phyloP scores from a whole-genome alignment of 1,140 invertebrate species.

The Heterodera schachtii region DNA sequence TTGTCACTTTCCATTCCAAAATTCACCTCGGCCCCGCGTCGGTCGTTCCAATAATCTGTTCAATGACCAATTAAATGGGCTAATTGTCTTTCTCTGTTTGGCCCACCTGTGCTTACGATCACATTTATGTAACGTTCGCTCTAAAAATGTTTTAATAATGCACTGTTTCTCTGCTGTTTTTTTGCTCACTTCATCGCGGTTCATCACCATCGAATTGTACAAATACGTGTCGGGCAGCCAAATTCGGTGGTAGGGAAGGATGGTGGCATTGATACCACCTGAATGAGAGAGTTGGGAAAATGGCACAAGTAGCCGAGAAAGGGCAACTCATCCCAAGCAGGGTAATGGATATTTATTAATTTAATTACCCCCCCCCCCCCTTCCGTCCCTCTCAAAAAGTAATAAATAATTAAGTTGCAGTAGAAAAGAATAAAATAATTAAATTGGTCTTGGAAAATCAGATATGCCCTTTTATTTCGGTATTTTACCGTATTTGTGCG shows the following conservation, averaged over 20 bases:
- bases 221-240: conserved; percentile 56
- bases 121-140: conserved; percentile 65
- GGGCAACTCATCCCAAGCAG: neutral
- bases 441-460: no score
- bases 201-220: conserved; percentile 65
- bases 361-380: neutral
- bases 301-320: no score
- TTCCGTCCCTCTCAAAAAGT: no score
- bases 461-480: no score
- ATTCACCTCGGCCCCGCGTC: conserved; percentile 52
- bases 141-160: neutral
- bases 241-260: conserved; percentile 60
- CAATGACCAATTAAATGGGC: neutral
- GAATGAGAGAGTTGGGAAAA: neutral
- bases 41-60: conserved; percentile 61
- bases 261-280: conserved; percentile 61
- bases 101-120: conserved; percentile 51
- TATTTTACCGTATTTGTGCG: conserved; percentile 31
- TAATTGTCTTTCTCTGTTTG: neutral
- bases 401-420: neutral
- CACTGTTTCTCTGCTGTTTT: neutral
- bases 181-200: conserved; percentile 54
- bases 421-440: neutral
- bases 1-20: neutral
- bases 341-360: conserved; percentile 38